phyloP scores from a whole-genome alignment of 2,888 invertebrate species.

The Apomyelois bistriatella region DNA sequence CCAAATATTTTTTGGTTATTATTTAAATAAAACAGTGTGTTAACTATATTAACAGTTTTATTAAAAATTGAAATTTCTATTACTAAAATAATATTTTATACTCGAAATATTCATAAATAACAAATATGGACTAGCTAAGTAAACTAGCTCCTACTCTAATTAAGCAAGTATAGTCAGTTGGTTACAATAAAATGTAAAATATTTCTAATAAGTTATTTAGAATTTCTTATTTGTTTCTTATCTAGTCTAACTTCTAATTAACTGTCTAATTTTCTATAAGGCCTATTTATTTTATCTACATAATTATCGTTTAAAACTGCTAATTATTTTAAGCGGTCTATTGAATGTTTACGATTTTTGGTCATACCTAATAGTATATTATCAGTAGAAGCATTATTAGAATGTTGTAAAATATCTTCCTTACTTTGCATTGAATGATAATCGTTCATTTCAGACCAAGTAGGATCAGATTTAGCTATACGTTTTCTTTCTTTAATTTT shows the following conservation, averaged over 20 bases:
- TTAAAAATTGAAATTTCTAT: conserved; percentile 36
- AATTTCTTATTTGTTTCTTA: conserved; percentile 17
- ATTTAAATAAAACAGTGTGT: too few relatives aligned
- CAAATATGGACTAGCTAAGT: conserved; percentile 29
- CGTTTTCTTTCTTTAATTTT: conserved; percentile 72
- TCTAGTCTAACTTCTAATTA: conserved; percentile 13
- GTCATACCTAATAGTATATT: conserved; percentile 72
- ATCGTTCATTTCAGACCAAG: conserved; percentile 73
- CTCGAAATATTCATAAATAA: conserved; percentile 24
- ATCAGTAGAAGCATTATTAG: conserved; percentile 70
- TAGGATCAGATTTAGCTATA: conserved; percentile 69
- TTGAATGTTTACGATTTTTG: conserved; percentile 56
- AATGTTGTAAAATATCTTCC: conserved; percentile 67
- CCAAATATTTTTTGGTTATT: too few relatives aligned
- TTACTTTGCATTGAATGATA: conserved; percentile 72
- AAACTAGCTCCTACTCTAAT: conserved; percentile 26
- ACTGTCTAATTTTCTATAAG: conserved; percentile 12
- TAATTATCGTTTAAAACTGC: conserved; percentile 15
- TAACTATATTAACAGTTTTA: conserved; percentile 38
- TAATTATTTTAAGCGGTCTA: conserved; percentile 48
- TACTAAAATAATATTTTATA: conserved; percentile 21
- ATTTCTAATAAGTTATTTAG: conserved; percentile 16
- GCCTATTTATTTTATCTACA: conserved; percentile 12
- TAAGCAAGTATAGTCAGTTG: conserved; percentile 44
- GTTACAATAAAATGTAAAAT: conserved; percentile 15